Evolutionary conservation across 2,113 vertebrate genomes (phyloP).

Genomic region (Pangasianodon hypophthalmus): DNA sequence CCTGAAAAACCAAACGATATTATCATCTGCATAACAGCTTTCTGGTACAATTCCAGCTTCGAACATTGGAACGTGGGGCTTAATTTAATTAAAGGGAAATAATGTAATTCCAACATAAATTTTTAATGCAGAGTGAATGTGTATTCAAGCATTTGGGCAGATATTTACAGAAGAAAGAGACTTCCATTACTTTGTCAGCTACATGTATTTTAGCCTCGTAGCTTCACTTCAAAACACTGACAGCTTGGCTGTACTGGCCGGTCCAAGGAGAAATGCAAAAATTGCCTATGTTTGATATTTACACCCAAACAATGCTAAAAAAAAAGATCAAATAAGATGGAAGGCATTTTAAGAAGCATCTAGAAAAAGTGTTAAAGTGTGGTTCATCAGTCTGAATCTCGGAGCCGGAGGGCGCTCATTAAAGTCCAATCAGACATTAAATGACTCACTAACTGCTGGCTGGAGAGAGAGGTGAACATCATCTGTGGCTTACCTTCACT

Average conservation of each 20-base stretch:
- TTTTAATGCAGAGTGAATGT: background rate
- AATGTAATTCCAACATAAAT: background rate
- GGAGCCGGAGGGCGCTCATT: conserved; percentile 27
- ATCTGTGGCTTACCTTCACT: background rate
- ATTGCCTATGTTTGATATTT: background rate
- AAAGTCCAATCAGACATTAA: conserved; percentile 61
- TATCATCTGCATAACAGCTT: background rate
- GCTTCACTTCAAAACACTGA: background rate
- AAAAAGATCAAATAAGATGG: background rate
- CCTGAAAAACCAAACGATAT: background rate
- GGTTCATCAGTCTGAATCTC: background rate
- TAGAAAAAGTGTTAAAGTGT: background rate
- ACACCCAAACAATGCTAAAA: background rate
- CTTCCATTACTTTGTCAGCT: background rate
- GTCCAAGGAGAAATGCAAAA: background rate
- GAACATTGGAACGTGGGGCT: background rate
- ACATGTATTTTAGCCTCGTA: background rate
- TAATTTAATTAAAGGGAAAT: background rate
- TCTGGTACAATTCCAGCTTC: background rate
- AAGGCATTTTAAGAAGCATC: background rate
- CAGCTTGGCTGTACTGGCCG: background rate
- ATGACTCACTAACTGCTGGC: conserved; percentile 51
- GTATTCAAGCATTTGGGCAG: background rate
- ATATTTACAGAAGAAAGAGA: background rate
- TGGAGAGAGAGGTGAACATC: conserved; percentile 35